These are phyloP conservation scores for Achroia grisella DNA, from an alignment of 1,140 invertebrate genomes.

Conservation along the genomic window DNA sequence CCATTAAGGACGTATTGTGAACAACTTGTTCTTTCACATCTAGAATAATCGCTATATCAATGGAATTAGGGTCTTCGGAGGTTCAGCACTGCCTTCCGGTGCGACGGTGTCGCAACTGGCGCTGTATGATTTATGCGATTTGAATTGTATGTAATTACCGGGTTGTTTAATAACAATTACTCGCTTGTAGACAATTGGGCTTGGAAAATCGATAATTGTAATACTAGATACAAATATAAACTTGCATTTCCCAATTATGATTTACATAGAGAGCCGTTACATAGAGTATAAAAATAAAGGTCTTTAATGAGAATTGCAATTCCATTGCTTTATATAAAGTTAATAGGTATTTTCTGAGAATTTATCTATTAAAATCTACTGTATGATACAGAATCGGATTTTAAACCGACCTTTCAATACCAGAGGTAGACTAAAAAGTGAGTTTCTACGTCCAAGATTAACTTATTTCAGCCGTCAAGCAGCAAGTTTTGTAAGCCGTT, in stretches of 20 bases:
- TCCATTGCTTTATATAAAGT: too few species aligned
- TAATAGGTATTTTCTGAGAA: background rate
- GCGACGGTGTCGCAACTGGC: conserved; percentile 43
- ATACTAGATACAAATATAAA: too few species aligned
- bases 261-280: background rate
- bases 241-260: background rate
- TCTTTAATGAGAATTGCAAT: background rate
- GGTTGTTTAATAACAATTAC: conserved; percentile 13
- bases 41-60: too few species aligned
- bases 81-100: conserved; percentile 52
- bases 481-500: too few species aligned
- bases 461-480: too few species aligned
- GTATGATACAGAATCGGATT: background rate
- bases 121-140: conserved; percentile 61
- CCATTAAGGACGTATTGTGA: too few species aligned
- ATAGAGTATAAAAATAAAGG: background rate
- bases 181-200: background rate
- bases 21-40: too few species aligned
- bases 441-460: too few species aligned
- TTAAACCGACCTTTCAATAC: too few species aligned
- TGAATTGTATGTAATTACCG: conserved; percentile 53
- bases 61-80: conserved; percentile 39
- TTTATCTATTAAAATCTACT: background rate
- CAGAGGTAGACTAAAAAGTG: too few species aligned
- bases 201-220: background rate